Percentiles rank a stretch among this genome's conserved stretches.
These are phyloP conservation scores for Popillia japonica DNA, from an alignment of 1,140 invertebrate genomes.

Conservation along the genomic window DNA sequence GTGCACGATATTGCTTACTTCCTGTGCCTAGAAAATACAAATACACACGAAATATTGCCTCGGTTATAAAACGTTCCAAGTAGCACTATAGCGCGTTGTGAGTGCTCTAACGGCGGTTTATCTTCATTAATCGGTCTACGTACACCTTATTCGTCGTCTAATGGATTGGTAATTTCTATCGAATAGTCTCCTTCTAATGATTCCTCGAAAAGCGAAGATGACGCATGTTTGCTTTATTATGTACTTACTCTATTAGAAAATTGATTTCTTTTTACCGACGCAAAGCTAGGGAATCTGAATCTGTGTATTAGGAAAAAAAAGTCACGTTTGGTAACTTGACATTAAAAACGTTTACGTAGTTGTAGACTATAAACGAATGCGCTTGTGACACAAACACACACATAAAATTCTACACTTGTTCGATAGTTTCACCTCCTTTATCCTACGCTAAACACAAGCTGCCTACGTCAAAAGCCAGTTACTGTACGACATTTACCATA, in stretches of 20 bases:
- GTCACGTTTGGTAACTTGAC: constrained; percentile 3
- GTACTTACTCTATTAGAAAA: not conserved
- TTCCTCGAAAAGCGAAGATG: not conserved
- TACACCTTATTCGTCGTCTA: not conserved
- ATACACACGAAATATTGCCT: constrained; percentile 18
- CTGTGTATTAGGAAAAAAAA: constrained; percentile 20
- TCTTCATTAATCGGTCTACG: not conserved
- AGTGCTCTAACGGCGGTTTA: not conserved
- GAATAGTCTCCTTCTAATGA: constrained; percentile 4
- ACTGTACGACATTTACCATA: constrained; percentile 33
- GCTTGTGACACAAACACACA: constrained; percentile 10
- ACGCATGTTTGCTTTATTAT: not conserved
- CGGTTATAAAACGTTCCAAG: not conserved
- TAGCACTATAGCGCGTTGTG: not conserved
- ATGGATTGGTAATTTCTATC: constrained; percentile 1
- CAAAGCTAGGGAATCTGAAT: no score
- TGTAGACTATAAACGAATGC: not conserved
- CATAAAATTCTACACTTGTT: constrained; percentile 21
- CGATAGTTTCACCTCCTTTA: constrained; percentile 9
- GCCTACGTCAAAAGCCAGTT: constrained; percentile 27
- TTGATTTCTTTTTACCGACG: constrained; percentile 3
- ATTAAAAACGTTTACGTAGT: not conserved
- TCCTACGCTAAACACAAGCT: constrained; percentile 8
- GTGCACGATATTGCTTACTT: constrained; percentile 1
- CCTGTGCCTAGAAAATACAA: constrained; percentile 25